Base-by-base conservation (phyloP, 2,797 vertebrate species). In the Cryptoprocta ferox region DNA sequence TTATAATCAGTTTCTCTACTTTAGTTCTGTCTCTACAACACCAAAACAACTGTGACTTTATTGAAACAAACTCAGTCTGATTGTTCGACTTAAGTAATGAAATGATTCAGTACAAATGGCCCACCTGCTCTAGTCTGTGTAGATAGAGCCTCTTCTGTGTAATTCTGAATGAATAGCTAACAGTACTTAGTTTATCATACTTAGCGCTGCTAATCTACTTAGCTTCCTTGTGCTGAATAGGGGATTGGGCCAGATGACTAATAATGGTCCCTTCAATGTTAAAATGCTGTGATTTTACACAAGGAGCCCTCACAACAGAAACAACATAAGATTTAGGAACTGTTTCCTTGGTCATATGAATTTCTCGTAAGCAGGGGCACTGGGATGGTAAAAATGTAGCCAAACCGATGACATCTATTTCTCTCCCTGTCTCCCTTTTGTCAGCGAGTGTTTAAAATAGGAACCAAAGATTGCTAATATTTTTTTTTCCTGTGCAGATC, bases 401-500 rank as follows among this genome's bases (percentile, higher is more conserved):
- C 35, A 73, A 73, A 45, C 59, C 26, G 73, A 66, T 39, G 66
- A 61, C 37, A 37, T 45, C 90, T 16, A 84, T 92, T 76, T 86
- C 26, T 82, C 86, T 79, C 6, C 50, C 11, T 30, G 2, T 85
- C 56, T 88, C 18, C 32, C 26, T 79, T 98, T 71, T 88, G 30
- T 96, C 65, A 76, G 30, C 59, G 32, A 53, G 65, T n/a, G 8
- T 92, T 65, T 59, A 53, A 75, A 73, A 92, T 59, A 59, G 66
- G 96, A 98, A 95, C 98, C 95, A 97, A 95, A 97, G 61, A 21
- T 97, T 73, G 91, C 96, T 98, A 88, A 98, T 98, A 6, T 98
- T 76, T 98, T 98, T 89, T 98, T 97, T 98, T 97, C 80, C 80
- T 97, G 91, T 97, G 68, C 99, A 99, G 99, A 99, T 98, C 99